phyloP scores from a whole-genome alignment of 2,888 invertebrate species.

The Heliothis peltigera region DNA sequence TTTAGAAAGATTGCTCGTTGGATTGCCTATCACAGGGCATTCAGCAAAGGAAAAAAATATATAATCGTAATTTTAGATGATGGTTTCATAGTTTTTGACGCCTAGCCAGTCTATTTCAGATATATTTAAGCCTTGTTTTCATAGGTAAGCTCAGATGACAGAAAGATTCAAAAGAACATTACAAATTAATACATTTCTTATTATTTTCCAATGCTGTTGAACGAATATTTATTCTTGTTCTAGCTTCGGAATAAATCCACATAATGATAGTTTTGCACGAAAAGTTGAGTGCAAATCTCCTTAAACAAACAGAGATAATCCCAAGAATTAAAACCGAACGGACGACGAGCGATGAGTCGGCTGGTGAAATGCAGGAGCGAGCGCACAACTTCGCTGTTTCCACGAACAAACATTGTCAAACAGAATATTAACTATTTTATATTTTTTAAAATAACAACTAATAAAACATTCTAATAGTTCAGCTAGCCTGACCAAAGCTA shows the following conservation, averaged over 20 bases:
- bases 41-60: constrained; percentile 34
- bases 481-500: not conserved
- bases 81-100: constrained; percentile 2
- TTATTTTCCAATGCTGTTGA: constrained; percentile 23
- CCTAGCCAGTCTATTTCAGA: not conserved
- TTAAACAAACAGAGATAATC: constrained; percentile 52
- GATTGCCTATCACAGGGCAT: constrained; percentile 25
- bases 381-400: constrained; percentile 3
- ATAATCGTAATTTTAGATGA: constrained; percentile 4
- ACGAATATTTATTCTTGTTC: constrained; percentile 28
- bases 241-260: constrained; percentile 24
- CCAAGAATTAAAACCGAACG: constrained; percentile 48
- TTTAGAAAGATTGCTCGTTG: constrained; percentile 42
- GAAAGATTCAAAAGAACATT: constrained; percentile 6
- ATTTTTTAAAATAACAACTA: too few relatives aligned
- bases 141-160: not conserved
- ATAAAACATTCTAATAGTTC: too few relatives aligned
- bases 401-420: constrained; percentile 3
- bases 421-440: too few relatives aligned
- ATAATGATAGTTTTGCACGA: constrained; percentile 35
- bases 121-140: not conserved
- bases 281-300: constrained; percentile 40
- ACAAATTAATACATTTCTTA: constrained; percentile 2
- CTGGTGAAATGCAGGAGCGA: constrained; percentile 2
- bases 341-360: constrained; percentile 8